Conservation (phyloP, 1,140 invertebrate species). For the Euura saliciscinereae region DNA sequence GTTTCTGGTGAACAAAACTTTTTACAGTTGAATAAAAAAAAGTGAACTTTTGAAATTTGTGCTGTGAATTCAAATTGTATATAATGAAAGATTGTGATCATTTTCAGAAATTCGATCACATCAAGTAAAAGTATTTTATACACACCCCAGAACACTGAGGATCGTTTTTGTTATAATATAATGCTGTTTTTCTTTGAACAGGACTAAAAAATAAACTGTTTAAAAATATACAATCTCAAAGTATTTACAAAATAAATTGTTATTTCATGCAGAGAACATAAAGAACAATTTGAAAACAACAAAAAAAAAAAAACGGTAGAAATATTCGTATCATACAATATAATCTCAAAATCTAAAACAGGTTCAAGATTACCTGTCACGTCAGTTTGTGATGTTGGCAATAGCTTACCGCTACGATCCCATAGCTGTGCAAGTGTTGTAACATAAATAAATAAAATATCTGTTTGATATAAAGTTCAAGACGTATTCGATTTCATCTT, state of each 20-base stretch:
- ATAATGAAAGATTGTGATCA: not conserved
- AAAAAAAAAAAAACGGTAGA: conserved; percentile 6
- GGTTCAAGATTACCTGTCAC: not conserved
- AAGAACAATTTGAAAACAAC: conserved; percentile 2
- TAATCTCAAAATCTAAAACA: not conserved
- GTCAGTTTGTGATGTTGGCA: conserved; percentile 14
- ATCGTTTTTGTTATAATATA: conserved; percentile 6
- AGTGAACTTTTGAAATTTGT: no score
- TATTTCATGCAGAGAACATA: no score
- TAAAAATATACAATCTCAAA: conserved; percentile 35
- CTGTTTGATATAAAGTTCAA: no score
- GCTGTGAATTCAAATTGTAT: no score
- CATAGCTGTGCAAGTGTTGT: not conserved
- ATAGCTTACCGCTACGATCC: not conserved
- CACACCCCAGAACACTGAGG: not conserved
- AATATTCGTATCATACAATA: not conserved
- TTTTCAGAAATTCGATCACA: not conserved
- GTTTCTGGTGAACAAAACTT: not conserved
- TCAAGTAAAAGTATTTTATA: not conserved
- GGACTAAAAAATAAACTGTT: conserved; percentile 32
- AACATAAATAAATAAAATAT: not conserved
- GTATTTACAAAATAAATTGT: conserved; percentile 10
- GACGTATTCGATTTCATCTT: no score
- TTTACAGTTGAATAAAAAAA: no score
- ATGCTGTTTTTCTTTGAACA: conserved; percentile 13